Percentiles rank a stretch among this genome's conserved stretches.
These are phyloP conservation scores for Volucella bombylans DNA, from an alignment of 2,888 invertebrate species.

Conservation along the genomic window DNA sequence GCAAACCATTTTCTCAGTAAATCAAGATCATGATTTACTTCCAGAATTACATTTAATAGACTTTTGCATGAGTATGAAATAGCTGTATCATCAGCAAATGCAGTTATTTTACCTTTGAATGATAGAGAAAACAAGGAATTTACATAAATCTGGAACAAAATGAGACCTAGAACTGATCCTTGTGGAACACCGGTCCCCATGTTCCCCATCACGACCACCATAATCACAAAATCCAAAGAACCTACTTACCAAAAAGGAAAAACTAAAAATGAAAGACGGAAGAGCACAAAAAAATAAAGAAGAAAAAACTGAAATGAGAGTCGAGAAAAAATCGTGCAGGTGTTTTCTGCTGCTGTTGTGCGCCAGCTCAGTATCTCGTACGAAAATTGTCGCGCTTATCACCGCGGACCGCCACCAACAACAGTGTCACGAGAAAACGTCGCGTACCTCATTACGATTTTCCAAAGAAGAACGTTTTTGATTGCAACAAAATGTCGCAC, in stretches of 20 bases:
- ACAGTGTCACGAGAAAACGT: slow-evolving; percentile 31
- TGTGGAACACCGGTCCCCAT: no score
- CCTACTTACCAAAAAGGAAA: slow-evolving; percentile 4
- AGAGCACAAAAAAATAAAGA: slow-evolving; percentile 10
- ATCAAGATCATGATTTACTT: no score
- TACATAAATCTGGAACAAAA: no score
- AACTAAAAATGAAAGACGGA: slow-evolving; percentile 25
- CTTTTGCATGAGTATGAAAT: no score
- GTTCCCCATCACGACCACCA: slow-evolving; percentile 7
- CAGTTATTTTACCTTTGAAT: no score
- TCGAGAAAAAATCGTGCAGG: slow-evolving; percentile 72
- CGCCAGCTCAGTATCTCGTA: slow-evolving; percentile 47
- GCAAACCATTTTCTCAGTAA: no score
- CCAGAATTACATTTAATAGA: no score
- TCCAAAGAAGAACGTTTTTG: slow-evolving; percentile 16
- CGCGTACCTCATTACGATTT: slow-evolving; percentile 12
- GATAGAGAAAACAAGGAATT: no score
- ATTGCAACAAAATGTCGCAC: slow-evolving; percentile 22
- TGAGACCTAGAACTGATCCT: no score
- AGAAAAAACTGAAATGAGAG: slow-evolving; percentile 51
- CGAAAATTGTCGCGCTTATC: slow-evolving; percentile 41
- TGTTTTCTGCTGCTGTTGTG: slow-evolving; percentile 47
- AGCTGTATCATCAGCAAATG: no score
- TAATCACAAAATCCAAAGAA: no score
- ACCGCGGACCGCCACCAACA: slow-evolving; percentile 12